Evolutionary conservation across 2,797 vertebrate species (phyloP).

Genomic region (Poeciliopsis turneri): DNA sequence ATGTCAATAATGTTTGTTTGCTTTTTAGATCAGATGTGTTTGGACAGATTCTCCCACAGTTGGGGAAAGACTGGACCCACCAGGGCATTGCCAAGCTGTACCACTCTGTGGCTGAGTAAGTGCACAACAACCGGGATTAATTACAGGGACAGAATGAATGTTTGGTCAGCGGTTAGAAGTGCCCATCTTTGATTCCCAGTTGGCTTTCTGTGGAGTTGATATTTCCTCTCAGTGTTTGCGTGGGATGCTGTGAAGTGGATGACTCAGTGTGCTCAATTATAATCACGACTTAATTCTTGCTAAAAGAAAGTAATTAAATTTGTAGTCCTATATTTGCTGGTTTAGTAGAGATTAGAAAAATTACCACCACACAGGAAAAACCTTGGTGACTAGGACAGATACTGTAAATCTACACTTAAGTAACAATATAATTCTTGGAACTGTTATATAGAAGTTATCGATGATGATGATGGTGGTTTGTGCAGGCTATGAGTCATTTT

Average conservation of each 20-base stretch:
- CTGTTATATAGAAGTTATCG: conserved; percentile 27
- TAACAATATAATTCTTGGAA: not conserved
- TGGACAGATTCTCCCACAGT: conserved; percentile 96
- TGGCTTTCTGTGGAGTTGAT: conserved; percentile 32
- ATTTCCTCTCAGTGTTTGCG: conserved; percentile 44
- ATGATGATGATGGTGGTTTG: conserved; percentile 12
- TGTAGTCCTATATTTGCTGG: not conserved
- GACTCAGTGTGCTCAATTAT: conserved; percentile 45
- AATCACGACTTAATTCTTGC: conserved; percentile 30
- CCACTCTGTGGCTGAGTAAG: conserved; percentile 97
- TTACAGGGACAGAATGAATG: conserved; percentile 40
- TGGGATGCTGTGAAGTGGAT: conserved; percentile 42
- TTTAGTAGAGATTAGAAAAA: conserved; percentile 25
- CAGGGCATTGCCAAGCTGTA: conserved; percentile 98
- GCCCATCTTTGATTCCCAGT: conserved; percentile 41
- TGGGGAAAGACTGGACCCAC: conserved; percentile 99
- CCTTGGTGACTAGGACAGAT: not conserved
- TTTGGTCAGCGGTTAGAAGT: conserved; percentile 39
- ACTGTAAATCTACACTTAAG: not conserved
- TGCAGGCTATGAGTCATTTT: conserved; percentile 14
- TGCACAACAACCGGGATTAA: conserved; percentile 56
- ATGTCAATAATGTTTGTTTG: conserved; percentile 26
- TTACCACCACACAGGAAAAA: conserved; percentile 6
- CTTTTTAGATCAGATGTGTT: conserved; percentile 92
- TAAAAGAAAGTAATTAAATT: conserved; percentile 20